Percentiles rank a stretch among this genome's conserved stretches.
phyloP scores from a whole-genome alignment of 2,888 invertebrate species.

The Aspidiotus destructor region DNA sequence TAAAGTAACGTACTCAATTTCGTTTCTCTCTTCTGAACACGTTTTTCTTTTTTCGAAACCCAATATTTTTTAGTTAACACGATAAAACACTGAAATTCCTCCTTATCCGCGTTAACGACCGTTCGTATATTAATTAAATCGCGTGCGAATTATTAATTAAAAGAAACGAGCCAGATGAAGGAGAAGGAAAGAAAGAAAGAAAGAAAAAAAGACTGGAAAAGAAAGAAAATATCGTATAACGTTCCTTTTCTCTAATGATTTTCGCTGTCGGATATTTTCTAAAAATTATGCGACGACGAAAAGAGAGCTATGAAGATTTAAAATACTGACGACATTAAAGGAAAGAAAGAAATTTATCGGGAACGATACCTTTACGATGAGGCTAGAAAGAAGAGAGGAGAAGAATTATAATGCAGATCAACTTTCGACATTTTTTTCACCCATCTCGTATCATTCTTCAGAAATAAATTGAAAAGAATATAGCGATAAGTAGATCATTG shows the following conservation, averaged over 20 bases:
- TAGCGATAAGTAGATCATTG: too few relatives aligned
- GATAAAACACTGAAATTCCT: constrained; percentile 23
- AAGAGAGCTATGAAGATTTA: constrained; percentile 5
- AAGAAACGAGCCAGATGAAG: not conserved
- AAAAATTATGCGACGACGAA: constrained; percentile 21
- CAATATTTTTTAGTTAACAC: constrained; percentile 29
- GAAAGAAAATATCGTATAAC: constrained; percentile 22
- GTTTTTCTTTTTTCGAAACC: constrained; percentile 22
- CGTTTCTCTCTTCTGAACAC: not conserved
- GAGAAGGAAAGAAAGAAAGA: too few relatives aligned
- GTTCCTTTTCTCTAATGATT: constrained; percentile 27
- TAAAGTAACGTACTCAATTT: not conserved
- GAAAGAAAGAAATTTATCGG: too few relatives aligned
- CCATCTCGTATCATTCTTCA: too few relatives aligned
- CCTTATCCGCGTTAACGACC: not conserved
- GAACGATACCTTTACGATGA: too few relatives aligned
- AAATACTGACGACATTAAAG: too few relatives aligned
- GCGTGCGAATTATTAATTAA: constrained; percentile 33
- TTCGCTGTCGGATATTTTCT: constrained; percentile 28
- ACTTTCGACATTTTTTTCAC: too few relatives aligned
- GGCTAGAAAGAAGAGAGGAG: too few relatives aligned
- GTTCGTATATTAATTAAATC: constrained; percentile 29
- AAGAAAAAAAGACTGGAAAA: not conserved
- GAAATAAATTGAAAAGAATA: too few relatives aligned
- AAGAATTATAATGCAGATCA: too few relatives aligned